Percentiles rank a stretch among this genome's conserved stretches.
phyloP scores from a whole-genome alignment of 2,797 vertebrate genomes.

The Periparus ater region DNA sequence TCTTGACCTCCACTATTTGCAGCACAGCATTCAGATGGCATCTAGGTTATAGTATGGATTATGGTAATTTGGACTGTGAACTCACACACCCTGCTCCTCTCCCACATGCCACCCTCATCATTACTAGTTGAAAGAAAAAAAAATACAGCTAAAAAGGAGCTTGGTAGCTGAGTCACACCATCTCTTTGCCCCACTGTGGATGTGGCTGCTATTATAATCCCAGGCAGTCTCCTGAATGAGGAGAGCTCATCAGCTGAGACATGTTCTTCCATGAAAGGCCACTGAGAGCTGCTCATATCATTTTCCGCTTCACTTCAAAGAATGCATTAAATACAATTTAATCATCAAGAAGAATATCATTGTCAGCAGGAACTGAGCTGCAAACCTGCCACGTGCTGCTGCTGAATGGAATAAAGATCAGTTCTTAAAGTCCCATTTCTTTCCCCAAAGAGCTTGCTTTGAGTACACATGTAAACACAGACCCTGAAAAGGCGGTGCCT shows the following conservation, averaged over 20 bases:
- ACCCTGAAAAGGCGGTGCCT: not conserved
- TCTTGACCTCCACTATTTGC: not conserved
- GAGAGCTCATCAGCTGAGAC: conserved; percentile 34
- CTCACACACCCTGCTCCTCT: not conserved
- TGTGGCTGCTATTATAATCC: not conserved
- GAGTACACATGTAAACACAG: not conserved
- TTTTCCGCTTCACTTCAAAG: conserved; percentile 50
- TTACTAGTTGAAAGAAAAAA: not conserved
- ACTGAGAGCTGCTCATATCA: conserved; percentile 25
- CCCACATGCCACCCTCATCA: not conserved
- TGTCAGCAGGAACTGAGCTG: conserved; percentile 55
- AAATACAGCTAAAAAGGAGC: not conserved
- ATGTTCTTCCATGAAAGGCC: conserved; percentile 50
- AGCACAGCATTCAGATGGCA: not conserved
- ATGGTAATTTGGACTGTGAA: not conserved
- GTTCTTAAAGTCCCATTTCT: not conserved
- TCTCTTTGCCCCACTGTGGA: not conserved
- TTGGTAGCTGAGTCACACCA: not conserved
- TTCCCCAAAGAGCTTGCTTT: not conserved
- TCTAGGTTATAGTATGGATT: not conserved
- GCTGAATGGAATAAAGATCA: conserved; percentile 39
- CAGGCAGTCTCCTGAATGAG: not conserved
- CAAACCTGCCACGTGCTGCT: conserved; percentile 36
- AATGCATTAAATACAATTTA: conserved; percentile 62
- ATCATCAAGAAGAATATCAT: conserved; percentile 55